These are phyloP conservation scores for Drosophila biarmipes DNA, from an alignment of 1,140 invertebrate species.

Conservation along the genomic window DNA sequence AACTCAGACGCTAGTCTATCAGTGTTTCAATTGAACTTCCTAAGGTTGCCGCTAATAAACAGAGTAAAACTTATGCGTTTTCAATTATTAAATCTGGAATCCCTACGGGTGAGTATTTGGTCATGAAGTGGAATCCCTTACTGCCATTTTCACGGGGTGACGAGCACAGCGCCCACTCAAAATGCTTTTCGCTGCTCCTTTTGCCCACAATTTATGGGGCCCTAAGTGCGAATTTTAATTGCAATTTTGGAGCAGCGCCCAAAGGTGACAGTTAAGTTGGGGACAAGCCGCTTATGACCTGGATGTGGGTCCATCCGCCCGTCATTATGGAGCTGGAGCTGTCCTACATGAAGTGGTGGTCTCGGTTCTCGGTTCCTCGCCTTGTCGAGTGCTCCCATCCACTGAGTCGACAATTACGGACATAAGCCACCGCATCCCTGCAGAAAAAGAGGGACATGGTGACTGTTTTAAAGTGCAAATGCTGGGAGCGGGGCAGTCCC, in stretches of 20 bases:
- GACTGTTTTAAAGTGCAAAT: slow-evolving; percentile 56
- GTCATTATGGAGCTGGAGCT: slow-evolving; percentile 3
- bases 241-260: slow-evolving; percentile 33
- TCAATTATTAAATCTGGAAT: not conserved
- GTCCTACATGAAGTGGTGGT: slow-evolving; percentile 4
- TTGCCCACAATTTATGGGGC: slow-evolving; percentile 47
- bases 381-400: slow-evolving; percentile 27
- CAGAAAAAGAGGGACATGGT: slow-evolving; percentile 12
- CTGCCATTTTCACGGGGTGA: too few relatives aligned
- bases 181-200: not conserved
- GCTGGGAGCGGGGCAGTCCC: not conserved
- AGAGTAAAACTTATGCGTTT: slow-evolving; percentile 20
- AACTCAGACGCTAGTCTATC: slow-evolving; percentile 43
- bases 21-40: slow-evolving; percentile 69
- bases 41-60: slow-evolving; percentile 57
- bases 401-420: slow-evolving; percentile 49
- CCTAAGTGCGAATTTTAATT: slow-evolving; percentile 67
- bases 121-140: not conserved
- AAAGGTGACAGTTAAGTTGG: slow-evolving; percentile 33
- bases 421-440: slow-evolving; percentile 14
- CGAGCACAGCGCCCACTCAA: not conserved
- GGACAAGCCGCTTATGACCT: slow-evolving; percentile 57
- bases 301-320: not conserved
- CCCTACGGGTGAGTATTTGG: not conserved
- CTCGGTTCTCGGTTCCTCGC: slow-evolving; percentile 22